Percentiles rank a stretch among this genome's conserved stretches.
Conservation (phyloP, 92 coral and sea anemone genomes). For the Zoanthus sansibaricus region DNA sequence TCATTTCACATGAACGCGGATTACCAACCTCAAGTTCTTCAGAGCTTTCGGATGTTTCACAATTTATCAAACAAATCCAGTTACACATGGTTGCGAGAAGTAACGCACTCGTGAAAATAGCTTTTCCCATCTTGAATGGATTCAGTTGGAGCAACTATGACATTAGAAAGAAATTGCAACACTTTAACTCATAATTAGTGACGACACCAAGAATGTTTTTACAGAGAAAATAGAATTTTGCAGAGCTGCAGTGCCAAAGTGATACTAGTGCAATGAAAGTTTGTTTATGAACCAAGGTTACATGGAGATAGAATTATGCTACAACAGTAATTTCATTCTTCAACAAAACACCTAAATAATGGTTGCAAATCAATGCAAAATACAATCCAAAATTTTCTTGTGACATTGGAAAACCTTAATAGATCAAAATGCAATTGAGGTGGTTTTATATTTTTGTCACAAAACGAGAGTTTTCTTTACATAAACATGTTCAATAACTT, state of each 20-base stretch:
- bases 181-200: neutral
- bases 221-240: neutral
- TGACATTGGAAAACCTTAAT: neutral
- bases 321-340: no score
- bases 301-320: no score
- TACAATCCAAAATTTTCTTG: no score
- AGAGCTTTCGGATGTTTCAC: neutral
- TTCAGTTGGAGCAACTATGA: neutral
- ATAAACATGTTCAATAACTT: neutral
- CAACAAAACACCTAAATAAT: no score
- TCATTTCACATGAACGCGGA: slow-evolving; percentile 22
- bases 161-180: neutral
- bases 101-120: neutral
- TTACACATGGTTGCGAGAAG: slow-evolving; percentile 13
- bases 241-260: no score
- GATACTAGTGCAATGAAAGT: no score
- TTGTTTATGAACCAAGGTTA: no score
- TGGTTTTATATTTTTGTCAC: neutral
- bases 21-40: slow-evolving; percentile 13
- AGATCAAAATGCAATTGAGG: neutral
- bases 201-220: neutral
- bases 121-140: neutral
- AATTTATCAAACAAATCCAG: neutral
- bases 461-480: no score
- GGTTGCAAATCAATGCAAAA: no score